A percentile compares a stretch with the other conserved stretches of the same genome.
Conservation (phyloP, 2,797 vertebrate species). For the Melanotaenia boesemani region DNA sequence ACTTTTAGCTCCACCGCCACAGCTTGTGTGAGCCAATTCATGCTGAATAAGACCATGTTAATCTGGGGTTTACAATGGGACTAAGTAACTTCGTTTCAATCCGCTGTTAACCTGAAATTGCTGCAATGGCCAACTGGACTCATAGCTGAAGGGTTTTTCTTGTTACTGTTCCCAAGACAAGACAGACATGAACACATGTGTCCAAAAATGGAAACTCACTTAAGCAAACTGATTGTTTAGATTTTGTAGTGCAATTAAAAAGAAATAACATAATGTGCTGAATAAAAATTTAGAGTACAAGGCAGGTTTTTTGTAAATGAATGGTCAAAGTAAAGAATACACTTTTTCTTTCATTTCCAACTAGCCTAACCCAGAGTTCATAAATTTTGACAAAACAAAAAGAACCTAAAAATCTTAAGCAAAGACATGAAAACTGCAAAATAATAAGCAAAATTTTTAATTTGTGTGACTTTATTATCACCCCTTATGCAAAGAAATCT, state of each 20-base stretch:
- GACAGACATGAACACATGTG: not conserved
- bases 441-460: not conserved
- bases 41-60: constrained; percentile 82
- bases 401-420: not conserved
- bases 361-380: constrained; percentile 2
- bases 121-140: constrained; percentile 66
- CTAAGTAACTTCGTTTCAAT: constrained; percentile 76
- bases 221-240: not conserved
- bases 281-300: not conserved
- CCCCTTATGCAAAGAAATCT: constrained; percentile 49
- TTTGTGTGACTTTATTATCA: not conserved
- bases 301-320: not conserved
- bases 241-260: not conserved
- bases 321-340: not conserved
- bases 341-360: not conserved
- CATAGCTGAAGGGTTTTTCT: constrained; percentile 45
- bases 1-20: constrained; percentile 74
- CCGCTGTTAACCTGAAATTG: constrained; percentile 76
- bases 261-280: not conserved
- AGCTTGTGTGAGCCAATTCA: constrained; percentile 76
- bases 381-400: not conserved
- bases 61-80: constrained; percentile 76
- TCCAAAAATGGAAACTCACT: constrained; percentile 10
- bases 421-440: not conserved
- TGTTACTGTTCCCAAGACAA: constrained; percentile 67